phyloP scores from a whole-genome alignment of 2,797 vertebrate species.

The Arrhamphus sclerolepis region DNA sequence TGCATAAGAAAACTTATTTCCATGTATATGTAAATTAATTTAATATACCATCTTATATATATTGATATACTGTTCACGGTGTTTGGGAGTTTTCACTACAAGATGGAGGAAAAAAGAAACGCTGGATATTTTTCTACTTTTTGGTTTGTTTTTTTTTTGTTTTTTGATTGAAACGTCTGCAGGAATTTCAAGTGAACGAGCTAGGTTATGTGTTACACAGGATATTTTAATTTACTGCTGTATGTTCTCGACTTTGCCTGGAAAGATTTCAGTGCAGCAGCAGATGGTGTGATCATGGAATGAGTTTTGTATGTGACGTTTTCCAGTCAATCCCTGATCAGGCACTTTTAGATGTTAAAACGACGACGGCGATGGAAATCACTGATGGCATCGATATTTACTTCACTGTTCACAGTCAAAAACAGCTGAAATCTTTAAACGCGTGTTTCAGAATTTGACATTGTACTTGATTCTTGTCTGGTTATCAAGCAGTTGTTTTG shows the following conservation, averaged over 20 bases:
- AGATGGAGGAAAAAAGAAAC: slow-evolving; percentile 37
- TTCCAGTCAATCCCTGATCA: slow-evolving; percentile 2
- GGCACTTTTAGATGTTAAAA: slow-evolving; percentile 12
- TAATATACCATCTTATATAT: slow-evolving; percentile 65
- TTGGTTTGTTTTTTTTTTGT: slow-evolving; percentile 41
- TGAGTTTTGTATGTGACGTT: too few species aligned
- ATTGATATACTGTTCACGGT: slow-evolving; percentile 64
- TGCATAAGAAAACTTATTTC: slow-evolving; percentile 73
- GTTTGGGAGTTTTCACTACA: slow-evolving; percentile 54
- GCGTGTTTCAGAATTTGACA: too few species aligned
- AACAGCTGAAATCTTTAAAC: neutral
- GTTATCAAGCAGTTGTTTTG: too few species aligned
- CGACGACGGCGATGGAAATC: too few species aligned
- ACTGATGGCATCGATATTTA: too few species aligned
- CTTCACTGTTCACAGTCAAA: neutral
- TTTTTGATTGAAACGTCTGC: slow-evolving; percentile 29
- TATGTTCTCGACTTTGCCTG: slow-evolving; percentile 6
- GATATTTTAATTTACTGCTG: slow-evolving; percentile 26
- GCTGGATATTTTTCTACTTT: slow-evolving; percentile 26
- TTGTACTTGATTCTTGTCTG: too few species aligned
- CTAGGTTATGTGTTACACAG: slow-evolving; percentile 2
- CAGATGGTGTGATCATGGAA: too few species aligned
- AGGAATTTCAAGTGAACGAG: slow-evolving; percentile 16
- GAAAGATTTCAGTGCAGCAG: slow-evolving; percentile 12
- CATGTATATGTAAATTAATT: slow-evolving; percentile 74